Percentiles rank a stretch among this genome's conserved stretches.
phyloP scores from a whole-genome alignment of 2,888 invertebrate species.

The Diabrotica balteata region DNA sequence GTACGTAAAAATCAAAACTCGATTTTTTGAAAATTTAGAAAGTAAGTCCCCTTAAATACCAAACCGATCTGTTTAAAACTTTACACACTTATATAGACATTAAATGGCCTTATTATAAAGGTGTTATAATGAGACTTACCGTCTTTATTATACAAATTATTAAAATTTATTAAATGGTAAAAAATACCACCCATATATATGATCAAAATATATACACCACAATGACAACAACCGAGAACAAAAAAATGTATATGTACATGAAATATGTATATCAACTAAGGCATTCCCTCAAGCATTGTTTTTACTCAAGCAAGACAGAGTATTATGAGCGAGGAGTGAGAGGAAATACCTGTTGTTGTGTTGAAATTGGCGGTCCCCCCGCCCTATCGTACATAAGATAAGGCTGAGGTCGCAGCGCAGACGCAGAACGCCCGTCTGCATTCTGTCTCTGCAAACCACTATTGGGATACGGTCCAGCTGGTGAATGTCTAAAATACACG shows the following conservation, averaged over 20 bases:
- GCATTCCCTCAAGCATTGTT: conserved; percentile 34
- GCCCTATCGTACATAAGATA: conserved; percentile 55
- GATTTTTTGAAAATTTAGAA: too few relatives aligned
- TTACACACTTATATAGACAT: too few relatives aligned
- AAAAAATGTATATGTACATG: conserved; percentile 1
- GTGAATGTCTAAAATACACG: conserved; percentile 55
- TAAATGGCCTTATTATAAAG: too few relatives aligned
- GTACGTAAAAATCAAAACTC: too few relatives aligned
- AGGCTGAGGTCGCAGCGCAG: conserved; percentile 45
- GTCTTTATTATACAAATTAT: too few relatives aligned
- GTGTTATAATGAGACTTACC: too few relatives aligned
- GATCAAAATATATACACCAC: neutral
- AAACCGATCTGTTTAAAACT: too few relatives aligned
- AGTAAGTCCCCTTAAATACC: too few relatives aligned
- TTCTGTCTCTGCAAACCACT: conserved; percentile 54
- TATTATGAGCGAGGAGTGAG: conserved; percentile 11
- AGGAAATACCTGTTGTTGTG: conserved; percentile 52
- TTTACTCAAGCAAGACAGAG: conserved; percentile 28
- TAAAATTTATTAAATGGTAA: too few relatives aligned
- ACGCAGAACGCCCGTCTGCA: conserved; percentile 55
- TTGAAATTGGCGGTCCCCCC: conserved; percentile 45
- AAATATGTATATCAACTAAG: conserved; percentile 11
- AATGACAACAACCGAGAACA: conserved; percentile 5
- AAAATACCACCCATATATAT: neutral
- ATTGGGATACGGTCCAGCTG: conserved; percentile 54